Base-by-base conservation (phyloP, 2,797 vertebrate species). In the Phrynocephalus guinanensis region DNA sequence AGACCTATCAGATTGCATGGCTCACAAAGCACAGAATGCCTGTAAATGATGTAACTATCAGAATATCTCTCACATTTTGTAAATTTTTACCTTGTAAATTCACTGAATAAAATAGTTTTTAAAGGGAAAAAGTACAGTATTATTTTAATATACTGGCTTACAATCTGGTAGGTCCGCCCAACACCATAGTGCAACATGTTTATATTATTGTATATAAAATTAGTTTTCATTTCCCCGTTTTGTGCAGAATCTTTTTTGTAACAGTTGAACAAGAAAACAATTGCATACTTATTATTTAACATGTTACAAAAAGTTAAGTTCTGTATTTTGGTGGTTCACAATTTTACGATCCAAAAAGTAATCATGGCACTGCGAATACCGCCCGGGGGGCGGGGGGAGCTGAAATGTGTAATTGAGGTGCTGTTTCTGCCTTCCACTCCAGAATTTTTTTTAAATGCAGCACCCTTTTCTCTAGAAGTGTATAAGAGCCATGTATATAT, bases 81-180 rank as follows among this genome's bases (percentile, higher is more conserved):
- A 98, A 96, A 98, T 98, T 98, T 99, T 98, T 98, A 99, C 97
- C 98, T 98, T 99, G 98, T 99, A 99, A 98, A 99, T 98, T 98
- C 97, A 98, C 97, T 98, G 97, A 98, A 98, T 88, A 88, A 97
- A 97, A 96, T 97, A 97, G 97, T 97, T 97, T 98, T 98, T 98
- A 97, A 97, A 97, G 93, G 96, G 96, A 96, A 96, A 96, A 97
- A 97, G 96, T 97, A 96, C 96, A 98, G 97, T 98, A 98, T 99
- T 98, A 97, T 98, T 98, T 98, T 98, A 98, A 97, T 98, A 97
- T 97, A 98, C 98, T 98, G 98, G 98, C 98, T 98, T 97, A 97
- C 98, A 97, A 97, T 98, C 98, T 98, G 98, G 95, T 98, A 98
- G 97, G 97, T 97, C 97, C 97, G 68, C 85, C 92, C 94, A 95